Evolutionary conservation across 1,140 invertebrate genomes (phyloP).

Genomic region (Dendroctonus valens): DNA sequence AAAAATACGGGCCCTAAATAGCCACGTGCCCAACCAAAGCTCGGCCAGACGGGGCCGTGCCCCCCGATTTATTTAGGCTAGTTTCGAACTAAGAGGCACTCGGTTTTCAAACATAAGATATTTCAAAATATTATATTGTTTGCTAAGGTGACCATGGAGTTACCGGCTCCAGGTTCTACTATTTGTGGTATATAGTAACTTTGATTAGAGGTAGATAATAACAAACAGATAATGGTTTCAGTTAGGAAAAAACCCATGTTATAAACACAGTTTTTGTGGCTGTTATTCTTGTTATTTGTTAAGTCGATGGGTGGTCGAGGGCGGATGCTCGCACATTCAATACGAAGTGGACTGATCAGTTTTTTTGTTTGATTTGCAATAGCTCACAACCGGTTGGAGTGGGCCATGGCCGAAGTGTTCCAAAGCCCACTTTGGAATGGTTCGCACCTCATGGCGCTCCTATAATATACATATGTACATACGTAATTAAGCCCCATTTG

Average conservation of each 20-base stretch:
- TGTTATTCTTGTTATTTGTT: slow-evolving; percentile 51
- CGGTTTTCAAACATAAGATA: slow-evolving; percentile 51
- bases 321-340: not conserved
- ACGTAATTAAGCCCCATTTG: no score
- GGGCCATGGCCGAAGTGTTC: no score
- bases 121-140: slow-evolving; percentile 54
- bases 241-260: slow-evolving; percentile 47
- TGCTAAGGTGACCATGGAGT: slow-evolving; percentile 47
- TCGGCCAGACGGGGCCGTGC: slow-evolving; percentile 54
- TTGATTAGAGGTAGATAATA: slow-evolving; percentile 52
- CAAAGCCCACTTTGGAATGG: no score
- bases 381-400: no score
- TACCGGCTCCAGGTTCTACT: slow-evolving; percentile 44
- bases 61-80: slow-evolving; percentile 49
- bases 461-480: no score
- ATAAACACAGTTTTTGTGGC: slow-evolving; percentile 48
- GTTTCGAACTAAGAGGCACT: slow-evolving; percentile 45
- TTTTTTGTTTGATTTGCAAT: not conserved
- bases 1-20: slow-evolving; percentile 79
- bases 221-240: slow-evolving; percentile 50
- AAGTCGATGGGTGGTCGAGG: not conserved
- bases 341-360: not conserved
- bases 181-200: slow-evolving; percentile 54
- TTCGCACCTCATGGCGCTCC: no score
- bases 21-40: slow-evolving; percentile 67